A percentile compares a stretch with the other conserved stretches of the same genome.
Conservation (phyloP, 1,140 invertebrate species). For the Latrodectus geometricus region DNA sequence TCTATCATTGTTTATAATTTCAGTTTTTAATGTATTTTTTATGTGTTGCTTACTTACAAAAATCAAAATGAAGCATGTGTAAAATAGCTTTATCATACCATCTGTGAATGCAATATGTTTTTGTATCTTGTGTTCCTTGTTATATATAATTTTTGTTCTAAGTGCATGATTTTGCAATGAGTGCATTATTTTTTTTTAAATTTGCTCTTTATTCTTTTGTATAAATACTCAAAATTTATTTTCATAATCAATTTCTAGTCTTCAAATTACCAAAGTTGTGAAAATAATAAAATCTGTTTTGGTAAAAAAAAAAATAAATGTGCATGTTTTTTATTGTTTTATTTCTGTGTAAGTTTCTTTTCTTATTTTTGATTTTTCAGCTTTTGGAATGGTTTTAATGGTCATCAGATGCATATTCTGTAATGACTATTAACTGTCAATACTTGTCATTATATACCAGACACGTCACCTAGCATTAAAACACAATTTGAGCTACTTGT, state of each 20-base stretch:
- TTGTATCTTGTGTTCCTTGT: constrained; percentile 25
- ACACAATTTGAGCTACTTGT: constrained; percentile 13
- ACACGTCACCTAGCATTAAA: constrained; percentile 4
- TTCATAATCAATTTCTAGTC: constrained; percentile 56
- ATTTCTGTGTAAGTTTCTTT: constrained; percentile 8
- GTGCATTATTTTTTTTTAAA: constrained; percentile 39
- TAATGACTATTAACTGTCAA: constrained; percentile 40
- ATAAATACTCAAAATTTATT: constrained; percentile 47
- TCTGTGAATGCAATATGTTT: constrained; percentile 48
- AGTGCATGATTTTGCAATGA: constrained; percentile 32
- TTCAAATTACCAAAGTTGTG: constrained; percentile 57
- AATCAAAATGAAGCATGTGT: constrained; percentile 45
- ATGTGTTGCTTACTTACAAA: constrained; percentile 19
- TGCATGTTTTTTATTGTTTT: constrained; percentile 50
- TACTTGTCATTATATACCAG: constrained; percentile 8
- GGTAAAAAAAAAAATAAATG: constrained; percentile 32
- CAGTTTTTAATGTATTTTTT: constrained; percentile 40
- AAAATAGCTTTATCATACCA: constrained; percentile 15
- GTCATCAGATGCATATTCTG: constrained; percentile 52
- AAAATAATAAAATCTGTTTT: constrained; percentile 59
- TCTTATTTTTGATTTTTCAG: neutral
- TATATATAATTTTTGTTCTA: constrained; percentile 16
- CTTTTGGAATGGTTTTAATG: constrained; percentile 43
- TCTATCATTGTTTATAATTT: constrained; percentile 49
- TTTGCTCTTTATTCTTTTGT: constrained; percentile 42